Base-by-base conservation (phyloP, 2,113 vertebrate genomes). In the Rhinoptilus africanus region DNA sequence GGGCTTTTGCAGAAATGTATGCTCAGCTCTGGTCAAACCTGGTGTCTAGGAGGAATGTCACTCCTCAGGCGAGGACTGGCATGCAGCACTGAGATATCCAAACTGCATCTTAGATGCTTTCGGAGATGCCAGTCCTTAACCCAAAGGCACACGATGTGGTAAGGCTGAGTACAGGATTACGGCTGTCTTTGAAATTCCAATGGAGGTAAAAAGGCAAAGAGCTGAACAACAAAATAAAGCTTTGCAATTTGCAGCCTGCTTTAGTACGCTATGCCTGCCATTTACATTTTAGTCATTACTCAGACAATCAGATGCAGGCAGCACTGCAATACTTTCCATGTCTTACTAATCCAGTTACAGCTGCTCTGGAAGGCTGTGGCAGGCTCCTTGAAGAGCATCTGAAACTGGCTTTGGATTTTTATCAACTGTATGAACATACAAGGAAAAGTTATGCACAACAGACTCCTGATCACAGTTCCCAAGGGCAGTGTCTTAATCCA, bases 291-390 rank as follows among this genome's bases (percentile, higher is more conserved):
- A 89, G 86, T 94, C 82, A 24, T 96, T 92, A 82, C 74, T 88
- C 83, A 78, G 66, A 60, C 0, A 11, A 92, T 80, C 68, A 71
- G 76, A 95, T 34, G 76, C 77, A 86, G 78, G 76, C 92, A 92
- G 86, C 86, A 51, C 63, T 93, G 86, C 93, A 94, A 96, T 93
- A 95, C 62, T 97, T 97, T 93, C 95, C 95, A 79, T 75, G 75
- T 96, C 86, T 88, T 82, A 73, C 79, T 97, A 95, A 97, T 94
- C 92, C 93, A 88, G 59, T 89, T 90, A 92, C 95, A 97, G 95
- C 89, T 96, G 93, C 80, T 92, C 94, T 89, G 88, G 71, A 94
- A 91, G 80, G 80, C 89, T 88, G 73, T 79, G 48, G 85, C 68
- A 90, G 51, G 60, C 71, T 3, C 60, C 59, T 81, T 69, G 81